Evolutionary conservation across 64 coral and sea anemone species (phyloP).

Genomic region (Trachythela sp.): DNA sequence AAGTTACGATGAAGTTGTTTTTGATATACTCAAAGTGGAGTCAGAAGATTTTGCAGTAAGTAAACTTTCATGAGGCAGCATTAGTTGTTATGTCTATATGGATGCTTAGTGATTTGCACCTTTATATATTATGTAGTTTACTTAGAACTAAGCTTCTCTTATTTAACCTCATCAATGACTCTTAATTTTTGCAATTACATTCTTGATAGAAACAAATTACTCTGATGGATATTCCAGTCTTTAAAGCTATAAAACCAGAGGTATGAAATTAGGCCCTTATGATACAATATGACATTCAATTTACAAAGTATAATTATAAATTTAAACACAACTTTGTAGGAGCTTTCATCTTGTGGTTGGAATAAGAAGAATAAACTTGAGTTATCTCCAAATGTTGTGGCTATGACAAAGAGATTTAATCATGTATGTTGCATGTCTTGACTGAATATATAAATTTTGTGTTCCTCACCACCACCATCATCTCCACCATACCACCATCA

Average conservation of each 20-base stretch:
- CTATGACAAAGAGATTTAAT: constrained; percentile 89
- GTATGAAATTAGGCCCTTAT: constrained; percentile 25
- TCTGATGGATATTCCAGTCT: constrained; percentile 73
- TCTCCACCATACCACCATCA: neutral
- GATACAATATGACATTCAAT: too few relatives aligned
- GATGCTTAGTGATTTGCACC: too few relatives aligned
- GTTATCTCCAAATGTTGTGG: constrained; percentile 87
- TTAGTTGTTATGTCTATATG: too few relatives aligned
- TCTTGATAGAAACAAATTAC: constrained; percentile 70
- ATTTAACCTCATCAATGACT: neutral
- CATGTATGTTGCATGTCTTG: constrained; percentile 60
- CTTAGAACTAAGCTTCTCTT: neutral
- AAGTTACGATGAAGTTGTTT: constrained; percentile 23
- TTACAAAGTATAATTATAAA: too few relatives aligned
- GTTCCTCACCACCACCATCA: neutral
- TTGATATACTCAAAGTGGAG: constrained; percentile 8
- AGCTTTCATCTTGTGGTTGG: constrained; percentile 88
- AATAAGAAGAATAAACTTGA: constrained; percentile 74
- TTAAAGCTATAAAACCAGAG: constrained; percentile 86
- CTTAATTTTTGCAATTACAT: neutral
- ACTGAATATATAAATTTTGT: neutral
- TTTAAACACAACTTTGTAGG: constrained; percentile 31
- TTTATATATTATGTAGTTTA: too few relatives aligned
- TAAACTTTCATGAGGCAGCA: neutral
- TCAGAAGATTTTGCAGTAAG: constrained; percentile 20